These are phyloP conservation scores for Sphaeridia pumilis DNA, from an alignment of 2,888 invertebrate species.

Conservation along the genomic window DNA sequence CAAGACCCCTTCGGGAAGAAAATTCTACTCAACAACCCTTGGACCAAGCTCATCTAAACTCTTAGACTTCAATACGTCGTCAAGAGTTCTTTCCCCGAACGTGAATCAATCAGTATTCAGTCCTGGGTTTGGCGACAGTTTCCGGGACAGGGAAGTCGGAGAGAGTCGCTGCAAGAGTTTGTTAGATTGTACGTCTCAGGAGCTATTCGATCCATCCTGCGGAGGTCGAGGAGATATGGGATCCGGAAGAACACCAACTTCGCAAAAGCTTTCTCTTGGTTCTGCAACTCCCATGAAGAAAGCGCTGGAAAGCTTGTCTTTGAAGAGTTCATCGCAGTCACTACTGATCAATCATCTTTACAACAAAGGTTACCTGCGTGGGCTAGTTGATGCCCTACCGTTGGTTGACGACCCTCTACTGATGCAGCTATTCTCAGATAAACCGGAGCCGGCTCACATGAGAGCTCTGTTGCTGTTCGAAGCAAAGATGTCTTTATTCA, in stretches of 20 bases:
- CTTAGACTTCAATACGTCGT: background rate
- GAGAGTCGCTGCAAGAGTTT: slow-evolving; percentile 10
- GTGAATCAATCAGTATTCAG: background rate
- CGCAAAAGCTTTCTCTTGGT: slow-evolving; percentile 1
- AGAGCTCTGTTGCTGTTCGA: slow-evolving; percentile 30
- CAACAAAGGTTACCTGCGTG: slow-evolving; percentile 30
- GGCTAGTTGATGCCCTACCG: slow-evolving; percentile 24
- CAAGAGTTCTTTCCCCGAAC: background rate
- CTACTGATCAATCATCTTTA: slow-evolving; percentile 19
- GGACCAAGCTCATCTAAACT: background rate
- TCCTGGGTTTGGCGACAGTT: no score
- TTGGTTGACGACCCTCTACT: slow-evolving; percentile 26
- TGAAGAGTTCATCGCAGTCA: slow-evolving; percentile 7
- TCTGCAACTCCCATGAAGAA: slow-evolving; percentile 1
- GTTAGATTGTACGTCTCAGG: slow-evolving; percentile 13
- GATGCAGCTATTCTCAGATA: slow-evolving; percentile 23
- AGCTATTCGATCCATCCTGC: slow-evolving; percentile 9
- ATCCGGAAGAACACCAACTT: slow-evolving; percentile 9
- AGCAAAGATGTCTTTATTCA: slow-evolving; percentile 30
- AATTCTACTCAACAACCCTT: background rate
- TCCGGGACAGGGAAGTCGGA: slow-evolving; percentile 6
- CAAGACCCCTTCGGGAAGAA: background rate
- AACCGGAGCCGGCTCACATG: slow-evolving; percentile 18
- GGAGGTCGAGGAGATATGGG: slow-evolving; percentile 1
- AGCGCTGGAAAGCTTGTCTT: slow-evolving; percentile 5